Conservation (phyloP, 2,113 vertebrate genomes). For the Cephalopterus ornatus region DNA sequence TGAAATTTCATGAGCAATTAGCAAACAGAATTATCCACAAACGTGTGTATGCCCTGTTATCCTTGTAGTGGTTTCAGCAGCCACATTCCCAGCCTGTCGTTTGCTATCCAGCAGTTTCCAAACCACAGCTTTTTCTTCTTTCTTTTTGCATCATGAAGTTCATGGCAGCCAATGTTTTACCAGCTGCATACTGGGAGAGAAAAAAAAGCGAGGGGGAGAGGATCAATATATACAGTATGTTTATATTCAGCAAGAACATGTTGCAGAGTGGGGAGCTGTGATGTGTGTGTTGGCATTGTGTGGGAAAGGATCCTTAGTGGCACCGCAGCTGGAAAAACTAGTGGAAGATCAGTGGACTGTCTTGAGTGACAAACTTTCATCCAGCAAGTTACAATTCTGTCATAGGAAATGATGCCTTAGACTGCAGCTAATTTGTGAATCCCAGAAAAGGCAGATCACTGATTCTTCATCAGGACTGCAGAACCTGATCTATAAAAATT, state of each 20-base stretch:
- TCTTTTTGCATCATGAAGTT: constrained; percentile 12
- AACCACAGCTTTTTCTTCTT: constrained; percentile 35
- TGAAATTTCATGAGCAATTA: not conserved
- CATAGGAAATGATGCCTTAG: constrained; percentile 69
- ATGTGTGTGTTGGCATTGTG: constrained; percentile 65
- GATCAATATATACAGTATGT: constrained; percentile 70
- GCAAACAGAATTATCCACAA: not conserved
- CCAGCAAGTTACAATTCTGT: constrained; percentile 71
- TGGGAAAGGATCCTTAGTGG: constrained; percentile 58
- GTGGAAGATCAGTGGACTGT: constrained; percentile 63
- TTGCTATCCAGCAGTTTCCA: constrained; percentile 51
- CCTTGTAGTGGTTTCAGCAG: not conserved
- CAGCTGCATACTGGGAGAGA: constrained; percentile 60
- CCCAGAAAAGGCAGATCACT: constrained; percentile 57
- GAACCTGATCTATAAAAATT: constrained; percentile 73
- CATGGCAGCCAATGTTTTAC: constrained; percentile 72
- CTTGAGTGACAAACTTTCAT: constrained; percentile 76
- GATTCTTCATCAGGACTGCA: constrained; percentile 68
- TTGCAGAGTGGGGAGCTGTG: constrained; percentile 64
- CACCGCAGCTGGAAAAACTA: constrained; percentile 71
- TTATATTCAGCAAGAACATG: constrained; percentile 68
- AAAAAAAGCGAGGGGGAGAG: constrained; percentile 43
- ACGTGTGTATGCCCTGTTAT: not conserved
- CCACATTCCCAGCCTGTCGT: not conserved
- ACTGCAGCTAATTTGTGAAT: constrained; percentile 69